Conservation (phyloP, 2,113 vertebrate species). For the Pelecanus crispus region DNA sequence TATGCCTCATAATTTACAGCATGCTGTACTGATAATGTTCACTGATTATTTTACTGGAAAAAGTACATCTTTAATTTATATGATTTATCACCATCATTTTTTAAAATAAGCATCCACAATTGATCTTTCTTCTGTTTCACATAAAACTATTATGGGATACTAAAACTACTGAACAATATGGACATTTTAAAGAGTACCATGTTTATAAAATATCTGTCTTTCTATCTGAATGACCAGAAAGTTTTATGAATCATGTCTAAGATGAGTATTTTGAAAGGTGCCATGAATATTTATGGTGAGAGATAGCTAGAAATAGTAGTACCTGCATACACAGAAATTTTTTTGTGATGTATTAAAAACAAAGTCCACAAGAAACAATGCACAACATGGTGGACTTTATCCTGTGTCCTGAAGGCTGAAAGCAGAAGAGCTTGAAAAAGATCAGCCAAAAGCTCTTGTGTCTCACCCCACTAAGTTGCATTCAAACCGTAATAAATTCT, state of each 20-base stretch:
- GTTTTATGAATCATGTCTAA: neutral
- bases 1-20: neutral
- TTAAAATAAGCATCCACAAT: neutral
- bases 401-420: neutral
- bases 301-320: neutral
- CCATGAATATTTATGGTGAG: neutral
- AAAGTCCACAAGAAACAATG: neutral
- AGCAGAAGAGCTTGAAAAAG: neutral
- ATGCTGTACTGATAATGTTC: neutral
- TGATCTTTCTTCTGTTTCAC: neutral
- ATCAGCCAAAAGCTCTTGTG: neutral
- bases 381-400: neutral
- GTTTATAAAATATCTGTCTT: neutral
- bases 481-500: neutral
- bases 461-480: neutral
- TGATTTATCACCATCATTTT: neutral
- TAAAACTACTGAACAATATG: neutral
- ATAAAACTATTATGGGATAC: neutral
- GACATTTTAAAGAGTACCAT: neutral
- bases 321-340: neutral
- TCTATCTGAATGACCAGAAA: neutral
- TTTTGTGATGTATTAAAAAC: neutral
- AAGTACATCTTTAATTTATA: neutral
- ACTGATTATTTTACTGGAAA: slow-evolving; percentile 3
- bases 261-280: neutral